A percentile compares a stretch with the other conserved stretches of the same genome.
These are phyloP conservation scores for Rhopalosiphum nymphaeae DNA, from an alignment of 2,888 invertebrate species.

Conservation along the genomic window DNA sequence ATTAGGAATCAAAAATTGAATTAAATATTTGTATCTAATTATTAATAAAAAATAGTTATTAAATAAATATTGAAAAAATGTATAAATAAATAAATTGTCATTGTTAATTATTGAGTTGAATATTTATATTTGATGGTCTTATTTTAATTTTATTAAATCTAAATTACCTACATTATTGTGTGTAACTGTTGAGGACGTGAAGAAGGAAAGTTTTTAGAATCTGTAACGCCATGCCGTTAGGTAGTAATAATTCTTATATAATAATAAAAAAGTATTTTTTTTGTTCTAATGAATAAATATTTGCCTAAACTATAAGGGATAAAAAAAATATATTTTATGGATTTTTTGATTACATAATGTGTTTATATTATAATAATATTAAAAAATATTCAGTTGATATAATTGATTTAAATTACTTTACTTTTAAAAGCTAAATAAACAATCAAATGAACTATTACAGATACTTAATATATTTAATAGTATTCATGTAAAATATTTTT, in stretches of 20 bases:
- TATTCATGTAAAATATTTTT: neutral
- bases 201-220: neutral
- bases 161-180: neutral
- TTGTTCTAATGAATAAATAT: neutral
- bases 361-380: neutral
- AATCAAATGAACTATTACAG: neutral
- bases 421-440: neutral
- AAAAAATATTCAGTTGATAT: neutral
- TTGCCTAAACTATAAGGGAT: neutral
- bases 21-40: neutral
- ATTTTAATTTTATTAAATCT: neutral
- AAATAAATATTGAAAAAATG: neutral
- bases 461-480: neutral
- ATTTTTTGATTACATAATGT: neutral
- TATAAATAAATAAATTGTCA: neutral
- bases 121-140: neutral
- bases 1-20: neutral
- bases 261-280: neutral
- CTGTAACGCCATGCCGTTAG: neutral
- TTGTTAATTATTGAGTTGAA: neutral
- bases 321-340: neutral
- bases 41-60: neutral
- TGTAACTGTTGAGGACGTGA: neutral
- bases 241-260: neutral
- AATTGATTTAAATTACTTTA: neutral